Evolutionary conservation across 2,888 invertebrate species (phyloP).

Genomic region (Apamea sordens): DNA sequence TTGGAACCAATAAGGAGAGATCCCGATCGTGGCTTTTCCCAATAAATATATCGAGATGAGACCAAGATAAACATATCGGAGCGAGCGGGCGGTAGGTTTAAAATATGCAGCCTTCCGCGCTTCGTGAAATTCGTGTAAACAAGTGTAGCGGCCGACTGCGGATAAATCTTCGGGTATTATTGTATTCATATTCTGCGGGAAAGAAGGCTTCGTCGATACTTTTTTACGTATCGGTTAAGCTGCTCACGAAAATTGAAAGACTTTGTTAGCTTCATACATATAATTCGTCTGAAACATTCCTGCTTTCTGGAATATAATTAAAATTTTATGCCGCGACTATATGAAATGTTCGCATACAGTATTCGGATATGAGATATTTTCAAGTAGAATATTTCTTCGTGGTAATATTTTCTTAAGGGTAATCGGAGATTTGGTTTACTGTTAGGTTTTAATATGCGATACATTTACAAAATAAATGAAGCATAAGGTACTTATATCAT

Average conservation of each 20-base stretch:
- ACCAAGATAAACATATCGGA: conserved; percentile 87
- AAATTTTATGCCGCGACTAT: conserved; percentile 56
- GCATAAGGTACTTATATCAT: conserved; percentile 32
- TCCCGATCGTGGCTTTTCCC: conserved; percentile 82
- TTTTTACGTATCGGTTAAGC: conserved; percentile 72
- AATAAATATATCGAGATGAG: conserved; percentile 88
- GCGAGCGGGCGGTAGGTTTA: conserved; percentile 82
- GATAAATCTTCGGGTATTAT: conserved; percentile 82
- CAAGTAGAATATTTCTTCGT: conserved; percentile 27
- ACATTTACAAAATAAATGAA: conserved; percentile 38
- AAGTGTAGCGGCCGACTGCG: conserved; percentile 79
- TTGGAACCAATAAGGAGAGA: conserved; percentile 83
- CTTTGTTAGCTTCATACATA: conserved; percentile 63
- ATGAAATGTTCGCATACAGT: conserved; percentile 45
- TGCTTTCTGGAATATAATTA: conserved; percentile 59
- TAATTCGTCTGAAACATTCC: conserved; percentile 60
- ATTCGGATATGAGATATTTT: conserved; percentile 55
- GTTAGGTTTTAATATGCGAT: conserved; percentile 22
- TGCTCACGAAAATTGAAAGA: conserved; percentile 69
- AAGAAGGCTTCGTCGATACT: conserved; percentile 72
- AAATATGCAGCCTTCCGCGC: conserved; percentile 87
- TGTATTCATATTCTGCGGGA: conserved; percentile 77
- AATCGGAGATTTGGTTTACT: conserved; percentile 43
- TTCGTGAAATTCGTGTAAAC: conserved; percentile 86
- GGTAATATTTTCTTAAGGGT: conserved; percentile 32